A percentile compares a stretch with the other conserved stretches of the same genome.
Conservation (phyloP, 2,888 invertebrate genomes). For the Acrobasis suavella region DNA sequence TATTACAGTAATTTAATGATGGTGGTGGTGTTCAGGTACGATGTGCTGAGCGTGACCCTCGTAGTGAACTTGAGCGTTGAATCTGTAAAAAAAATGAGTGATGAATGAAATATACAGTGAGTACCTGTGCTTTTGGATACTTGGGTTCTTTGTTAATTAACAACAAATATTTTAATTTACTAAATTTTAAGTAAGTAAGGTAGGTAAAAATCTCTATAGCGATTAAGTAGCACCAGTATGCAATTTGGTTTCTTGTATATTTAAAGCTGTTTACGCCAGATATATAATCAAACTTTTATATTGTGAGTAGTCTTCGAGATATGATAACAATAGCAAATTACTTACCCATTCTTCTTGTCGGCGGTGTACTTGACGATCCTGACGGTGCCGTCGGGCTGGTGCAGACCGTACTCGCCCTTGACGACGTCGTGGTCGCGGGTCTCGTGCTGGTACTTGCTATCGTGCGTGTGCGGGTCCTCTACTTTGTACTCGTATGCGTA, state of each 20-base stretch:
- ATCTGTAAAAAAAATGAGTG: constrained; percentile 38
- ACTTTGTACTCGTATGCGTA: constrained; percentile 68
- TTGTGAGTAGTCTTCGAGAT: constrained; percentile 24
- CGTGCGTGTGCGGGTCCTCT: constrained; percentile 69
- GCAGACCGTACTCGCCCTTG: constrained; percentile 78
- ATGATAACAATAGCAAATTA: neutral
- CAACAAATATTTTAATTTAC: too few relatives aligned
- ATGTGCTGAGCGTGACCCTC: constrained; percentile 38
- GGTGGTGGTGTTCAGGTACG: constrained; percentile 37
- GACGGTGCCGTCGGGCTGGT: constrained; percentile 74
- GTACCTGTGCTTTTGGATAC: too few relatives aligned
- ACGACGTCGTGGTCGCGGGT: constrained; percentile 77
- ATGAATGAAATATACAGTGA: neutral
- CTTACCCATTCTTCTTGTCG: constrained; percentile 49
- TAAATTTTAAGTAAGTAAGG: too few relatives aligned
- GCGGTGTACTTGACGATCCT: constrained; percentile 75
- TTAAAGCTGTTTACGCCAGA: too few relatives aligned
- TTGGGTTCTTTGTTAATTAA: too few relatives aligned
- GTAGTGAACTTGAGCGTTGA: constrained; percentile 47
- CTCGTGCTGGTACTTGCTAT: constrained; percentile 69
- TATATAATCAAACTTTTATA: too few relatives aligned
- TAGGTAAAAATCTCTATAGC: too few relatives aligned
- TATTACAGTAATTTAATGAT: constrained; percentile 12
- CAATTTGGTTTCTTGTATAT: too few relatives aligned
- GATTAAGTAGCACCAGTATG: too few relatives aligned